Conservation (phyloP, 1,140 invertebrate species). For the Antheraea mylitta region DNA sequence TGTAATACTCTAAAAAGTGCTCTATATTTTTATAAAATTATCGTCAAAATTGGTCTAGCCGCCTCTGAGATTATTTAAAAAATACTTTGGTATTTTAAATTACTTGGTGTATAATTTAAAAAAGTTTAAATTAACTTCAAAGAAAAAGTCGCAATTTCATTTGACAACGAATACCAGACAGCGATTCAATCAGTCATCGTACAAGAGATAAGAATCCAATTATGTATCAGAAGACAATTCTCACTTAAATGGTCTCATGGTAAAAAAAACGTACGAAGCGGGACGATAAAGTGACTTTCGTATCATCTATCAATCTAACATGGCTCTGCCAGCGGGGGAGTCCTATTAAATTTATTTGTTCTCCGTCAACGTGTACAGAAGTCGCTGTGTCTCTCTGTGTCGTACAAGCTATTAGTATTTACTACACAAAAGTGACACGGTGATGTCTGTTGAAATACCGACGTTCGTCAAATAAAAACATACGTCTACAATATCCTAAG, state of each 20-base stretch:
- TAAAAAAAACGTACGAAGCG: conserved; percentile 38
- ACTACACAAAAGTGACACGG: conserved; percentile 9
- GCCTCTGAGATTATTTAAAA: no score
- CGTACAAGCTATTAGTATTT: background rate
- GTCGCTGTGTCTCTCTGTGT: conserved; percentile 28
- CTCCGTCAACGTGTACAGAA: conserved; percentile 21
- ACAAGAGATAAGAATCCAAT: conserved; percentile 39
- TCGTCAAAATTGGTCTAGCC: no score
- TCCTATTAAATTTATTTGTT: conserved; percentile 47
- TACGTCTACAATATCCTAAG: conserved; percentile 39
- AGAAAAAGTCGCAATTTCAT: no score
- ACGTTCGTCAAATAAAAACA: conserved; percentile 32
- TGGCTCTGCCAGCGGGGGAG: conserved; percentile 48
- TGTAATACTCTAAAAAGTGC: no score
- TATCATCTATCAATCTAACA: conserved; percentile 68
- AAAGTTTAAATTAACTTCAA: no score
- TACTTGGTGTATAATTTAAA: no score
- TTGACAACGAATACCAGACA: background rate
- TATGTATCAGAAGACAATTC: conserved; percentile 48
- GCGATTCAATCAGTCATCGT: conserved; percentile 24
- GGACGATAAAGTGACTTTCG: conserved; percentile 44
- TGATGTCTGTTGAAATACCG: conserved; percentile 20
- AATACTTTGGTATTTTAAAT: no score
- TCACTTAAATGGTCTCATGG: conserved; percentile 49
- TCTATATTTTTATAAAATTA: no score